phyloP scores from a whole-genome alignment of 1,140 invertebrate genomes.

The Pachypsylla venusta region DNA sequence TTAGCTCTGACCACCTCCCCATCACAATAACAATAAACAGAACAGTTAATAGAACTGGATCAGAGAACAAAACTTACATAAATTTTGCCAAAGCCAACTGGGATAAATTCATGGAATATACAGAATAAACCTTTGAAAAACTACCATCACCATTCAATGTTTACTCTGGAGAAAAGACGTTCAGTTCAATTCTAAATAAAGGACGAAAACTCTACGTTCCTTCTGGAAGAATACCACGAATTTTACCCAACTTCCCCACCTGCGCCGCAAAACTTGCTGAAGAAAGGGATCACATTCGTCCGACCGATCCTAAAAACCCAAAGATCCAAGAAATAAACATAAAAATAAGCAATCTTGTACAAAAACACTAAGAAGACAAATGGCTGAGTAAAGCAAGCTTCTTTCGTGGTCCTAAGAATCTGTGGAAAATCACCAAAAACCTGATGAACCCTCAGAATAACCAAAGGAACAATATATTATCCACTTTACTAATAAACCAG shows the following conservation, averaged over 20 bases:
- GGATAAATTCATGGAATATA: too few relatives aligned
- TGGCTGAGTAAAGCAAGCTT: conserved; percentile 10
- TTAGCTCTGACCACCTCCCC: too few relatives aligned
- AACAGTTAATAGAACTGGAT: too few relatives aligned
- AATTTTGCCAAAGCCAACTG: too few relatives aligned
- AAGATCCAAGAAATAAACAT: background rate
- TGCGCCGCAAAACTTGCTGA: conserved; percentile 6
- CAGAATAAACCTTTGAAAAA: too few relatives aligned
- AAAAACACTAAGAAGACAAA: background rate
- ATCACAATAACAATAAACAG: too few relatives aligned
- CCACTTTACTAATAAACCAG: background rate
- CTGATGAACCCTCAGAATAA: background rate
- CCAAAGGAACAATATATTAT: background rate
- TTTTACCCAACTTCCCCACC: background rate
- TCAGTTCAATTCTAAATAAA: background rate
- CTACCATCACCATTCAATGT: background rate
- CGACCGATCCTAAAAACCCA: background rate
- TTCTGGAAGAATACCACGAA: conserved; percentile 2
- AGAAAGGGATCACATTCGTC: background rate
- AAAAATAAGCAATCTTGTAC: background rate
- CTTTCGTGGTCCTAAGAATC: conserved; percentile 1
- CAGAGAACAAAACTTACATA: too few relatives aligned
- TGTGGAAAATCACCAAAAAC: background rate
- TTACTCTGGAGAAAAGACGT: background rate
- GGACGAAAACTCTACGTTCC: background rate